Conservation (phyloP, 2,113 vertebrate genomes). For the Sander lucioperca region DNA sequence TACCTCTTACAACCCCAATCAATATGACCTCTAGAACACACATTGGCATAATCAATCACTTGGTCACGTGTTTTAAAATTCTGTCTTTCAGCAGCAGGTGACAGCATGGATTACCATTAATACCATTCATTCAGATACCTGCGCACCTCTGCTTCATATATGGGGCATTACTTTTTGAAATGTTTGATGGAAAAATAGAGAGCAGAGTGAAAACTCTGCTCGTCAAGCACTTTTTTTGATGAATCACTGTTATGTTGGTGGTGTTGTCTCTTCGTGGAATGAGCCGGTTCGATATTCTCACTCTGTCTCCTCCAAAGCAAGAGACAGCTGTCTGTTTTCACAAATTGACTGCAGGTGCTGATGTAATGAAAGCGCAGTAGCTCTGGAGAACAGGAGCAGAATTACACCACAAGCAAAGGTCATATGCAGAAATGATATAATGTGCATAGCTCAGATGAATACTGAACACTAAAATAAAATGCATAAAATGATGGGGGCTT, state of each 20-base stretch:
- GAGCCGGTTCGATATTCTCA: conserved; percentile 75
- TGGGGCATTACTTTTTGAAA: conserved; percentile 53
- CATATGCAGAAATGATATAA: conserved; percentile 57
- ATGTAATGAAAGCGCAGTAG: conserved; percentile 63
- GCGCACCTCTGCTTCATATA: not conserved
- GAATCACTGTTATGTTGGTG: conserved; percentile 76
- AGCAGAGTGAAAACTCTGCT: conserved; percentile 53
- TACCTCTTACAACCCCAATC: conserved; percentile 75
- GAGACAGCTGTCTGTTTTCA: conserved; percentile 78
- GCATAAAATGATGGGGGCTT: conserved; percentile 27
- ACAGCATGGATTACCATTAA: conserved; percentile 81
- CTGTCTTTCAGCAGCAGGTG: conserved; percentile 81
- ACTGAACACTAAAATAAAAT: not conserved
- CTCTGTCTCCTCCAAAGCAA: conserved; percentile 71
- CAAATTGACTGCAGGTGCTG: conserved; percentile 72
- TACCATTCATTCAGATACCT: conserved; percentile 62
- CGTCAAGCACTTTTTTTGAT: conserved; percentile 75
- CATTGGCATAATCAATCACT: conserved; percentile 81
- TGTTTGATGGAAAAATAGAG: conserved; percentile 73
- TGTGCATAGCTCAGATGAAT: conserved; percentile 21
- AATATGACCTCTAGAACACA: conserved; percentile 82
- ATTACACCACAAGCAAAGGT: conserved; percentile 58
- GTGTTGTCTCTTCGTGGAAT: conserved; percentile 54
- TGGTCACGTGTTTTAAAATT: conserved; percentile 75
- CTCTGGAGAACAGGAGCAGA: conserved; percentile 30